These are phyloP conservation scores for Lepidostoma basale DNA, from an alignment of 1,140 invertebrate species.

Conservation along the genomic window DNA sequence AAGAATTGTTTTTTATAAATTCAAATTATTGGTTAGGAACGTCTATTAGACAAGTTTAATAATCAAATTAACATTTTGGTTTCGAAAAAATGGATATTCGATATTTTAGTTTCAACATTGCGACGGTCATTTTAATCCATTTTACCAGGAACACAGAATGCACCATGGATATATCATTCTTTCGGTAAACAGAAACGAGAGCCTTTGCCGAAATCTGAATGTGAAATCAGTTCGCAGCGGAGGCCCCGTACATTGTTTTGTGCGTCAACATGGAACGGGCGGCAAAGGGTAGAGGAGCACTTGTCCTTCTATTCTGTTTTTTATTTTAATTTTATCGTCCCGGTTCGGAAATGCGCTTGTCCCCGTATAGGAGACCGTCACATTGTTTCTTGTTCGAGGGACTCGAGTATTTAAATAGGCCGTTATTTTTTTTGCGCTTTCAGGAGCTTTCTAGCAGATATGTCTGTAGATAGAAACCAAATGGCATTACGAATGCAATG, in stretches of 20 bases:
- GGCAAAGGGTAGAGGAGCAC: constrained; percentile 37
- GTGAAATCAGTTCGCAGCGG: constrained; percentile 43
- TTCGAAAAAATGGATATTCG: too few species aligned
- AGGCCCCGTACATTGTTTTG: constrained; percentile 42
- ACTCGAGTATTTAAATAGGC: constrained; percentile 21
- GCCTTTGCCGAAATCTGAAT: constrained; percentile 44
- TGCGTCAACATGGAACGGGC: constrained; percentile 44
- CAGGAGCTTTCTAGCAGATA: not conserved
- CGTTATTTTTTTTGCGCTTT: constrained; percentile 26
- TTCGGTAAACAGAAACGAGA: constrained; percentile 39
- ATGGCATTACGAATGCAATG: too few species aligned
- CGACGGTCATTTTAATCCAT: constrained; percentile 18
- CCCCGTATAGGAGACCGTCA: constrained; percentile 16
- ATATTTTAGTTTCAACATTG: not conserved
- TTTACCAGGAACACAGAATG: constrained; percentile 24
- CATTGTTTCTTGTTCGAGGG: constrained; percentile 21
- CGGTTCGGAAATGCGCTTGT: constrained; percentile 23
- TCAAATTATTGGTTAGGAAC: too few species aligned
- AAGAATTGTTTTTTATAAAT: too few species aligned
- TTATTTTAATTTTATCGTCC: constrained; percentile 39
- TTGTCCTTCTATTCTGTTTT: constrained; percentile 40
- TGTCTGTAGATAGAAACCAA: too few species aligned
- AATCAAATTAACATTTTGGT: too few species aligned
- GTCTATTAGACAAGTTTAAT: too few species aligned
- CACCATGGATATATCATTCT: constrained; percentile 38